Base-by-base conservation (phyloP, 92 coral and sea anemone genomes). In the Bergia puertoricense region DNA sequence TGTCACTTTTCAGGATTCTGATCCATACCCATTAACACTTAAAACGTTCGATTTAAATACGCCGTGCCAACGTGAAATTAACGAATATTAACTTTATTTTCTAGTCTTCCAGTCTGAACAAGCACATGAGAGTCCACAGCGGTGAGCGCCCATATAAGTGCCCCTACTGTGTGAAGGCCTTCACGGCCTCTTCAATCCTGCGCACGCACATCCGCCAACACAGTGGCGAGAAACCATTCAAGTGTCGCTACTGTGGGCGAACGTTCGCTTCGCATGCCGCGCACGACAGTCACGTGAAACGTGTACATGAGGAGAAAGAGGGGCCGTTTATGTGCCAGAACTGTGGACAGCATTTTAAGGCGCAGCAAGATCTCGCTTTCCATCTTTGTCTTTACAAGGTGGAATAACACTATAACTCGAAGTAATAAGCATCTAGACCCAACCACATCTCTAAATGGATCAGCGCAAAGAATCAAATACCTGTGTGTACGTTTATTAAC, bases 191-290 rank as follows among this genome's bases (percentile, higher is more conserved):
- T 6, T 94, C 97, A 6, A 94, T 94, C 88, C 91, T 94, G 87
- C 97, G 97, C 87, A 94, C 97, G 83, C 97, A 94, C 78, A 94
- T 94, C 62, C 87, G 97, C 30, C 97, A 92, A 81, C 95, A 94
- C 86, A 90, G 93, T 88, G 97, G 97, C 30, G 98, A 94, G 93
- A 94, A 91, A 71, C 98, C 98, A 76, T 94, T 94, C 85, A 94
- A 94, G 88, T 94, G 98, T 81, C 92, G 83, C 81, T 81, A 93
- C 86, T 94, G 98, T 76, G 95, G 98, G 85, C 94, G 94, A 59
- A 94, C 97, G 48, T 94, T 94, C 74, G 97, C 97, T 69, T 94
- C 97, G 56, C 97, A 94, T 81, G 97, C 97, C 10, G 95, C 98
- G 22, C 98, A 94, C 88, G 98, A 94, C 77, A 91, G 95, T 88